Evolutionary conservation across 2,797 vertebrate genomes (phyloP).

Genomic region (Botia kubotai): DNA sequence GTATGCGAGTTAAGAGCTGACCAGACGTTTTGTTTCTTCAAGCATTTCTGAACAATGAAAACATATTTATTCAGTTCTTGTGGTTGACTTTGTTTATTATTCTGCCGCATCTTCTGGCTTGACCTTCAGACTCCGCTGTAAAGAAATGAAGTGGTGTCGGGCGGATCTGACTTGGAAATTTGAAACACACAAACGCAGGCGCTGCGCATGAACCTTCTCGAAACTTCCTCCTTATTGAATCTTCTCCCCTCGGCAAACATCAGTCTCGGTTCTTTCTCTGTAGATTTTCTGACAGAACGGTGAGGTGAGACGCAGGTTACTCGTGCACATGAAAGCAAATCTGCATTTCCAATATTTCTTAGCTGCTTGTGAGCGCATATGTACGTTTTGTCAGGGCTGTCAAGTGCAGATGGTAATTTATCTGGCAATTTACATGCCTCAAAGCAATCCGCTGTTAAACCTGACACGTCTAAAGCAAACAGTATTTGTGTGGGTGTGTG

Average conservation of each 20-base stretch:
- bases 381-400: constrained; percentile 37
- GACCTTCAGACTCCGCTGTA: constrained; percentile 14
- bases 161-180: constrained; percentile 20
- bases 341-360: constrained; percentile 36
- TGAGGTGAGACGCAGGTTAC: constrained; percentile 35
- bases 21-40: constrained; percentile 38
- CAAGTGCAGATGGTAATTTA: constrained; percentile 38
- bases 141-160: constrained; percentile 39
- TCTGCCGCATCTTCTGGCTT: constrained; percentile 31
- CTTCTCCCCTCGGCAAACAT: constrained; percentile 10
- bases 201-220: constrained; percentile 12
- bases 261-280: constrained; percentile 1
- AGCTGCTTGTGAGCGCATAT: constrained; percentile 2
- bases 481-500: constrained; percentile 9
- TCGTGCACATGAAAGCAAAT: constrained; percentile 36
- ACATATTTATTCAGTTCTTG: constrained; percentile 39
- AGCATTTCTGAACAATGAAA: constrained; percentile 33
- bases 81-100: constrained; percentile 49
- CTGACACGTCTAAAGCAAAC: constrained; percentile 24
- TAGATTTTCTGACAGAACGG: constrained; percentile 46
- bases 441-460: constrained; percentile 10
- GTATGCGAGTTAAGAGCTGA: constrained; percentile 69
- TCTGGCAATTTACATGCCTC: constrained; percentile 35
- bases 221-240: constrained; percentile 4
- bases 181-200: constrained; percentile 8